phyloP scores from a whole-genome alignment of 1,140 invertebrate genomes.

The Himalopsyche phryganea region DNA sequence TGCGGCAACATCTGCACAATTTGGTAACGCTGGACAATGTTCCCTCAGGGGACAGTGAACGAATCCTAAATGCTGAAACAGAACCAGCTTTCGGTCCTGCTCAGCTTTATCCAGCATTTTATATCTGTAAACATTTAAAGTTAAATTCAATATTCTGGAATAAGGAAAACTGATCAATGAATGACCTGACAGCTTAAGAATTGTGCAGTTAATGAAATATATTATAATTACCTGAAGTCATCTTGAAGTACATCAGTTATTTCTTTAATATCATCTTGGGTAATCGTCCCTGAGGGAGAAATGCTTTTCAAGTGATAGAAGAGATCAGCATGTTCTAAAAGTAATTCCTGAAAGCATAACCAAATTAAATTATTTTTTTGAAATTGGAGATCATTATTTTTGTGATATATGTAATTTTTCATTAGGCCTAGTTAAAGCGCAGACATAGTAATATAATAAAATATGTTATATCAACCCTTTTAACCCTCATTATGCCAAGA shows the following conservation, averaged over 20 bases:
- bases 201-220: too few species aligned
- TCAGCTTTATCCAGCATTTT: constrained; percentile 89
- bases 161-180: too few species aligned
- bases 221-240: constrained; percentile 70
- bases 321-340: constrained; percentile 90
- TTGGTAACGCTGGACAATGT: constrained; percentile 86
- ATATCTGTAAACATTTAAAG: constrained; percentile 62
- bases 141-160: too few species aligned
- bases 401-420: too few species aligned
- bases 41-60: constrained; percentile 92
- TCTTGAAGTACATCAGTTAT: constrained; percentile 89
- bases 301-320: constrained; percentile 93
- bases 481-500: too few species aligned
- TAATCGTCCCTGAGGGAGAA: constrained; percentile 85
- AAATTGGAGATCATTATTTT: too few species aligned
- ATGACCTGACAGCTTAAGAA: too few species aligned
- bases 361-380: neutral
- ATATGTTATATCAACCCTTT: too few species aligned
- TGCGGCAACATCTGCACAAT: constrained; percentile 74
- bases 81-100: constrained; percentile 89
- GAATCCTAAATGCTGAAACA: constrained; percentile 94
- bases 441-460: too few species aligned
- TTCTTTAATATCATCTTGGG: constrained; percentile 90
- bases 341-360: constrained; percentile 66
- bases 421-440: too few species aligned